Evolutionary conservation across 2,113 vertebrate species (phyloP).

Genomic region (Halichoeres trimaculatus): DNA sequence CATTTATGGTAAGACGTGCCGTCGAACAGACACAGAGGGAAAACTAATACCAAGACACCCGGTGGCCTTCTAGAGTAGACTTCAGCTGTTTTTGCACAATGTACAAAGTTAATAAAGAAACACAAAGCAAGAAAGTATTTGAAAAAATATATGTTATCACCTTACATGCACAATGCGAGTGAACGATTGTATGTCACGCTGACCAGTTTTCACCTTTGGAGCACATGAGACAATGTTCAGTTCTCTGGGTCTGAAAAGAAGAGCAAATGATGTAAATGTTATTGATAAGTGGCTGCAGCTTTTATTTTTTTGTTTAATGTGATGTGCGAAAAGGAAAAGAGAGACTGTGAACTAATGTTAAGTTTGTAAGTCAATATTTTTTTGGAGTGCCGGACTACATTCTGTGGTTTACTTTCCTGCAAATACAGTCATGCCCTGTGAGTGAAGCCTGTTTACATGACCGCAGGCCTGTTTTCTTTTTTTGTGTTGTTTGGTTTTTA

Average conservation of each 20-base stretch:
- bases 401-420: conserved; percentile 45
- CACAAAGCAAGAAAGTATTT: conserved; percentile 63
- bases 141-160: conserved; percentile 48
- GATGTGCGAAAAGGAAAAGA: conserved; percentile 47
- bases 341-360: conserved; percentile 30
- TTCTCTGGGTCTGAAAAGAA: conserved; percentile 36
- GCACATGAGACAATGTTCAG: conserved; percentile 26
- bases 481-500: not conserved
- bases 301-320: conserved; percentile 41
- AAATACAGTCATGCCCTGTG: conserved; percentile 32
- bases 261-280: conserved; percentile 45
- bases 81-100: conserved; percentile 79
- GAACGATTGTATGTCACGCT: conserved; percentile 18
- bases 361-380: conserved; percentile 40
- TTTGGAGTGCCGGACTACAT: conserved; percentile 39
- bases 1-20: conserved; percentile 8
- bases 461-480: conserved; percentile 40
- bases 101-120: conserved; percentile 59
- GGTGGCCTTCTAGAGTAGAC: conserved; percentile 78
- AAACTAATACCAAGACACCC: conserved; percentile 62
- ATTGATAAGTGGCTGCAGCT: conserved; percentile 33
- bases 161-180: conserved; percentile 47
- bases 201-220: conserved; percentile 30
- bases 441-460: conserved; percentile 43
- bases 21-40: conserved; percentile 30